phyloP scores from a whole-genome alignment of 2,797 vertebrate genomes.

The Poeciliopsis gracilis region DNA sequence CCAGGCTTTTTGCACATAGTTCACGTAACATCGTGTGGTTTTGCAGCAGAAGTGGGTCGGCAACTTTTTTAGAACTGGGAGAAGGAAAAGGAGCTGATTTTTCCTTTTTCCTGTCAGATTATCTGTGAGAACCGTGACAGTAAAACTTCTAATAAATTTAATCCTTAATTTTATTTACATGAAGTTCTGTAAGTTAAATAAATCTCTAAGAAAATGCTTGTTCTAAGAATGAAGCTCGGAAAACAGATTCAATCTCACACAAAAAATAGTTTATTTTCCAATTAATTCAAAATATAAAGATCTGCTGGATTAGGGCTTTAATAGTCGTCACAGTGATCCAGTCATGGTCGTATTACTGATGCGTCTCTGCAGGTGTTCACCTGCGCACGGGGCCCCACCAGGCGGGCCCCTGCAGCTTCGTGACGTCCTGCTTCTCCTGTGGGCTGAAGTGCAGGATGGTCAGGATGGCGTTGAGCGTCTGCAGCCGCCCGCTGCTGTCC shows the following conservation, averaged over 20 bases:
- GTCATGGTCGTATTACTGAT: background rate
- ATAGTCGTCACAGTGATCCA: background rate
- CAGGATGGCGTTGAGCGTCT: constrained; percentile 91
- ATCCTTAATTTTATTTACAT: background rate
- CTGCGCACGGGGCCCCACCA: constrained; percentile 79
- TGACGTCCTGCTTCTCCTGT: constrained; percentile 84
- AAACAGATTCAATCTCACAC: constrained; percentile 11
- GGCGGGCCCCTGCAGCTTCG: constrained; percentile 75
- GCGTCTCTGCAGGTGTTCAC: background rate
- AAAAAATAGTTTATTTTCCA: constrained; percentile 61
- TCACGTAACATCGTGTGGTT: too few relatives aligned
- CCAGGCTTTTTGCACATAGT: too few relatives aligned
- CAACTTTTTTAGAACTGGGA: too few relatives aligned
- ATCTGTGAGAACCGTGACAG: too few relatives aligned
- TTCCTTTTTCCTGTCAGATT: too few relatives aligned
- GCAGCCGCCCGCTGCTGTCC: constrained; percentile 86
- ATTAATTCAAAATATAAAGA: constrained; percentile 48
- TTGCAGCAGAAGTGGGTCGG: too few relatives aligned
- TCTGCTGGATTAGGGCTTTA: background rate
- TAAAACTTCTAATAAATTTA: too few relatives aligned
- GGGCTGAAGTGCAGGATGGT: constrained; percentile 96
- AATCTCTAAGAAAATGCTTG: background rate
- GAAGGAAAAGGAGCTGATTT: too few relatives aligned
- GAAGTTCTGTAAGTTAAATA: background rate
- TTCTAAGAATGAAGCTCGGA: background rate